Base-by-base conservation (phyloP, 2,113 vertebrate species). In the Salvelinus namaycush region DNA sequence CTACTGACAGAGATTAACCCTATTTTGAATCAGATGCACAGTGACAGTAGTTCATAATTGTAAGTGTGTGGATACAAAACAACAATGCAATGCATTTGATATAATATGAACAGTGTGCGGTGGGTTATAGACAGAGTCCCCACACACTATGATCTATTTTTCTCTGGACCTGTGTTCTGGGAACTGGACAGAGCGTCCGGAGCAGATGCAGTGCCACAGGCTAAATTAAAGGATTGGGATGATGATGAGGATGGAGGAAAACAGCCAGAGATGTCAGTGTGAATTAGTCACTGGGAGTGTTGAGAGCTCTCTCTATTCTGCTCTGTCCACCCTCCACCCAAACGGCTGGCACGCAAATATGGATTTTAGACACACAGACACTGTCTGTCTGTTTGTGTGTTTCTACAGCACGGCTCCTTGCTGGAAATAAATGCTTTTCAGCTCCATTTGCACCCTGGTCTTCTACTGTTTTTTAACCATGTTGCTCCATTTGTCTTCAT, bases 191-290 rank as follows among this genome's bases (percentile, higher is more conserved):
- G 68, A 65, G 34, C 72, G 54, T 79, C 51, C 71, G 68, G 74
- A 86, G 76, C 76, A 79, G 83, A 85, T 87, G 84, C 65, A 76
- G 68, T 74, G 77, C 81, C 75, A 76, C 72, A 44, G 81, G 83
- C 82, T 81, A 80, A 86, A 85, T 82, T 76, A 75, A 60, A 75
- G 69, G 76, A 27, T 76, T 71, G 5, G 57, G 72, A 60, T 74
- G 34, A 79, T 20, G 75, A 29, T 6, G 24, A 57, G 6, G 48
- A 24, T 4, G 74, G 76, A 76, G 79, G 79, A 81, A 75, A 77
- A 70, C 57, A 57, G 70, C 22, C 70, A 57, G 18, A 12, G 39
- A 77, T 82, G 86, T 86, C 83, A 77, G 70, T 80, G 64, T 70
- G 64, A 83, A 88, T 89, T 83, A 86, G 80, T 79, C 75, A 74